Percentiles rank a stretch among this genome's conserved stretches.
Conservation (phyloP, 2,888 invertebrate species). For the Aelia acuminata region DNA sequence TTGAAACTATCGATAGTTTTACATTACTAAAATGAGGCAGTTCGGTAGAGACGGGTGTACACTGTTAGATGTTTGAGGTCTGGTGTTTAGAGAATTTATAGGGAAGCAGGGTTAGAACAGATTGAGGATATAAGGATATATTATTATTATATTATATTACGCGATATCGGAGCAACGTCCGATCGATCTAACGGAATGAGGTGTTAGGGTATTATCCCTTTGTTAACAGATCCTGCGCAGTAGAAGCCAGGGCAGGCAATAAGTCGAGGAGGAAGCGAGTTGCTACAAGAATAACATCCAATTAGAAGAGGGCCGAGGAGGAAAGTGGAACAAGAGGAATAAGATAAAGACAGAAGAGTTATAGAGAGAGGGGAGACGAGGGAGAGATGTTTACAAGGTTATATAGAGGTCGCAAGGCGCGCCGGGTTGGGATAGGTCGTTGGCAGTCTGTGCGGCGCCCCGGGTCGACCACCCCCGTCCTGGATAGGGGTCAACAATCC, state of each 20-base stretch:
- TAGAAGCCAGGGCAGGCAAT: not conserved
- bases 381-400: not conserved
- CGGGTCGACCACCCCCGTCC: not conserved
- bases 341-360: not conserved
- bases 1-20: no score
- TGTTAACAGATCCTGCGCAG: not conserved
- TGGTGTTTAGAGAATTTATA: no score
- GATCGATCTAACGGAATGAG: not conserved
- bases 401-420: not conserved
- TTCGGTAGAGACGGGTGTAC: no score
- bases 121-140: no score
- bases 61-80: no score
- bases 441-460: not conserved
- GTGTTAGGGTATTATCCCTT: no score
- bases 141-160: not conserved
- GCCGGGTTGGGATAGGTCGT: conserved; percentile 10
- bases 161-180: not conserved
- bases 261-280: not conserved
- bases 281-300: not conserved
- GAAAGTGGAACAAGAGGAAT: no score
- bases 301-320: not conserved
- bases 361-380: not conserved
- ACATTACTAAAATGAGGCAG: no score
- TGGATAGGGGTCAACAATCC: no score
- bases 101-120: no score